Base-by-base conservation (phyloP, 2,888 invertebrate species). In the Ornithoptera priamus region DNA sequence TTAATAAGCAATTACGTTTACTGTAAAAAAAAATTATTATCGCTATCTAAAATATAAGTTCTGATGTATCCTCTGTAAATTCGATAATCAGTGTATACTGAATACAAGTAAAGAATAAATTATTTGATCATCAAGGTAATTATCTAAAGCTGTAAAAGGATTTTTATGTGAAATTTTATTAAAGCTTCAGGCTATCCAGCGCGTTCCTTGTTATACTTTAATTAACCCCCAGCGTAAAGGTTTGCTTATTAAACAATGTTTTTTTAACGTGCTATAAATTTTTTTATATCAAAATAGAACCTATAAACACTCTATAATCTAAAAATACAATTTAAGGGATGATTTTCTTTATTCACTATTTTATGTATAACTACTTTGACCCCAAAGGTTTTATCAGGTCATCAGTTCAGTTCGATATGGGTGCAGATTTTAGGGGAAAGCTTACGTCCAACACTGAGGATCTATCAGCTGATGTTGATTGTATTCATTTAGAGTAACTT, bases 231-330 rank as follows among this genome's bases (percentile, higher is more conserved):
- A 59, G 20, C 59, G 17, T 22, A 5, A 59, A 59, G 30, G 59
- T 20, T 59, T 59, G 59, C 30, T 39, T 62, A 46, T n/a, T 42
- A 62, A 22, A 62, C 57, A 62, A 62, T 62, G 24, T 62, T 57
- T 57, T 57, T 10, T 39, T 39, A 57, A 20, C 8, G 18, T 50
- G 18, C 17, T 15, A 18, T 50, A 17, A 50, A 0, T 17, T 17
- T 50, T 50, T 50, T 50, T 50, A 50, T 50, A 5, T 17, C 5
- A 12, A 17, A 50, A 17, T 50, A 50, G 5, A 50, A 15, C 50
- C 50, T 17, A 17, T 50, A 15, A 50, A 50, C 50, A 50, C 50
- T 46, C 36, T 36, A 36, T 36, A 36, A 39, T 39, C 7, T 39
- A 10, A 39, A 39, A 39, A 39, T 39, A 39, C 10, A 39, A 1